Conservation (phyloP, 64 coral and sea anemone genomes). For the Cladopsammia gracilis region DNA sequence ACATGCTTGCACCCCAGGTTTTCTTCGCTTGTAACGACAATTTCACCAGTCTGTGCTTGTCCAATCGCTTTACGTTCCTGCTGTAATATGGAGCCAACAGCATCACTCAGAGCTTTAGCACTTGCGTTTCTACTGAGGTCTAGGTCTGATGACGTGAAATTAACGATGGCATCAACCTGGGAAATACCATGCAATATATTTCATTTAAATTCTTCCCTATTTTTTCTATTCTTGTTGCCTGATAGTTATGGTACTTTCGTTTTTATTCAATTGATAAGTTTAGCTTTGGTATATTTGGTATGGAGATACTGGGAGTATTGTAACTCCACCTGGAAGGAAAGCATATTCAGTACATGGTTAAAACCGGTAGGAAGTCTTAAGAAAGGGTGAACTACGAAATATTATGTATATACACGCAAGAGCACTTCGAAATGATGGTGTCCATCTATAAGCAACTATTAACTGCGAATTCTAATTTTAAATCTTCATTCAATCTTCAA, state of each 20-base stretch:
- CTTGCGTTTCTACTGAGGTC: slow-evolving; percentile 33
- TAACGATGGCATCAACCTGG: slow-evolving; percentile 63
- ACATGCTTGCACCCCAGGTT: slow-evolving; percentile 38
- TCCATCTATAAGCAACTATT: too few species aligned
- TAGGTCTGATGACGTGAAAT: slow-evolving; percentile 22
- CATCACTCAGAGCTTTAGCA: slow-evolving; percentile 36
- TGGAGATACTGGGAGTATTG: too few species aligned
- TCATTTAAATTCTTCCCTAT: not conserved
- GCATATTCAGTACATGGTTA: too few species aligned
- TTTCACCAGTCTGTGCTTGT: not conserved
- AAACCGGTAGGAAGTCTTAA: too few species aligned
- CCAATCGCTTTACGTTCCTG: slow-evolving; percentile 46
- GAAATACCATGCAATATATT: not conserved
- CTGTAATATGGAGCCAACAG: slow-evolving; percentile 44
- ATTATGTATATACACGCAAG: too few species aligned
- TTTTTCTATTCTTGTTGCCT: not conserved
- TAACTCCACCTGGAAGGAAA: too few species aligned
- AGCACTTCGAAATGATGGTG: too few species aligned
- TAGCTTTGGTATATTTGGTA: too few species aligned
- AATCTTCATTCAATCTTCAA: too few species aligned
- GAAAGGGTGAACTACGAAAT: too few species aligned
- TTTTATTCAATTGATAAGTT: too few species aligned
- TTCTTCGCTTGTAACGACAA: slow-evolving; percentile 39
- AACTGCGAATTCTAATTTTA: too few species aligned
- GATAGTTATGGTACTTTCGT: not conserved